These are phyloP conservation scores for Ypsolopha scabrella DNA, from an alignment of 2,888 invertebrate genomes.

Conservation along the genomic window DNA sequence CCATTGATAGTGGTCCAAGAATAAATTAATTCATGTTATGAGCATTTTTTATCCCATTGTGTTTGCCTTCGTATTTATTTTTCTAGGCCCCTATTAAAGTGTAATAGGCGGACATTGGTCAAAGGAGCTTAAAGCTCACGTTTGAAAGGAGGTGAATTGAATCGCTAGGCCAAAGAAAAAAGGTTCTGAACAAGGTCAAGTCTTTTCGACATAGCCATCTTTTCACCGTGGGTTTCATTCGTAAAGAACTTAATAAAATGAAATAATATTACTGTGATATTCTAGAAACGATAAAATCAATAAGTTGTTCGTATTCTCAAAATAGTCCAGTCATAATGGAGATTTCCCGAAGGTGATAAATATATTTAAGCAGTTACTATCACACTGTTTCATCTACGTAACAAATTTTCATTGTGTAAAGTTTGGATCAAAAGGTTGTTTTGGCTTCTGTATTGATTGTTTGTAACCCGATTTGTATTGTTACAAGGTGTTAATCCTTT, in stretches of 20 bases:
- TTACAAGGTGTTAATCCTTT: constrained; percentile 38
- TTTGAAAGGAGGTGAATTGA: constrained; percentile 17
- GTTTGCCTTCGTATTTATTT: constrained; percentile 51
- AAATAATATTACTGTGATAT: not conserved
- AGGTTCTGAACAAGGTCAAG: not conserved
- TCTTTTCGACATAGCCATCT: not conserved
- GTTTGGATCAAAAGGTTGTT: constrained; percentile 26
- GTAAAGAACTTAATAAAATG: not conserved
- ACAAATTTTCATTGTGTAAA: constrained; percentile 28
- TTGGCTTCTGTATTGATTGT: constrained; percentile 49
- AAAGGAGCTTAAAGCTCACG: constrained; percentile 32
- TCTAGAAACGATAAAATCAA: not conserved
- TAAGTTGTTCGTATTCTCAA: not conserved
- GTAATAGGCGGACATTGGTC: constrained; percentile 62
- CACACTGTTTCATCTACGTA: constrained; percentile 33
- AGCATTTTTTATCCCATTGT: constrained; percentile 64
- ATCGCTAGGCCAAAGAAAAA: constrained; percentile 13
- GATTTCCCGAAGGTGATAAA: constrained; percentile 45
- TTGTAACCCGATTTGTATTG: constrained; percentile 54
- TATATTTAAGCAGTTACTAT: constrained; percentile 37
- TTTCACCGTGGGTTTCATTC: not conserved
- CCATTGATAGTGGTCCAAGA: constrained; percentile 61
- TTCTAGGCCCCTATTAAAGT: constrained; percentile 37
- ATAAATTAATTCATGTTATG: constrained; percentile 68
- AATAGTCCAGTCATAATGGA: constrained; percentile 19